Percentiles rank a stretch among this genome's conserved stretches.
phyloP scores from a whole-genome alignment of 2,888 invertebrate genomes.

The Lepeophtheirus nordmannii region DNA sequence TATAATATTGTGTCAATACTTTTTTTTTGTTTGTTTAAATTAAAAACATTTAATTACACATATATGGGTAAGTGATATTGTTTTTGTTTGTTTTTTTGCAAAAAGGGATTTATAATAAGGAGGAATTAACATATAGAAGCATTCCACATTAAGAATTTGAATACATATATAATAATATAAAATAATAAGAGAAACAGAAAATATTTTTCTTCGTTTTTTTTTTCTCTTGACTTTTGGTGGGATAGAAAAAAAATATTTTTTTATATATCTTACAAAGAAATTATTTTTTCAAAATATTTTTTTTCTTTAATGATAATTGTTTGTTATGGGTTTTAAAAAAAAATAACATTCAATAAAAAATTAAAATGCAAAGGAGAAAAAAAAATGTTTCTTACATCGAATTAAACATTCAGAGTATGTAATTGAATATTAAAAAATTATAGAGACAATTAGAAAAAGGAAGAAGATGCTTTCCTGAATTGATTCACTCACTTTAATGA shows the following conservation, averaged over 20 bases:
- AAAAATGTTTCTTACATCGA: not conserved
- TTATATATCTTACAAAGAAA: not conserved
- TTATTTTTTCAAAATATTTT: not conserved
- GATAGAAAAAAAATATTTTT: constrained; percentile 3
- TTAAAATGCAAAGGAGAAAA: constrained; percentile 1
- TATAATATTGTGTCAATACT: too few species aligned
- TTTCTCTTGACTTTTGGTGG: not conserved
- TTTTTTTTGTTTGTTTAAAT: too few species aligned
- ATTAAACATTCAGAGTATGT: constrained; percentile 5
- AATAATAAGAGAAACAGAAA: not conserved
- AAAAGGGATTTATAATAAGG: not conserved
- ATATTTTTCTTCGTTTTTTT: too few species aligned
- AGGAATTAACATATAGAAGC: constrained; percentile 1
- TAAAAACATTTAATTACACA: not conserved
- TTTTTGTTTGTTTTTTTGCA: not conserved
- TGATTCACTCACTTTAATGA: constrained; percentile 1
- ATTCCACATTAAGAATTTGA: not conserved
- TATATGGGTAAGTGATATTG: not conserved
- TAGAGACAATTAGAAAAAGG: not conserved
- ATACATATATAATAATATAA: not conserved
- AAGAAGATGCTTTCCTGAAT: not conserved
- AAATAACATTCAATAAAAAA: not conserved
- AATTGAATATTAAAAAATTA: not conserved
- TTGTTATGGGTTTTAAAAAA: not conserved
- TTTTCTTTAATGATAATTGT: not conserved